Base-by-base conservation (phyloP, 2,888 invertebrate genomes). In the Ectemnius continuus region DNA sequence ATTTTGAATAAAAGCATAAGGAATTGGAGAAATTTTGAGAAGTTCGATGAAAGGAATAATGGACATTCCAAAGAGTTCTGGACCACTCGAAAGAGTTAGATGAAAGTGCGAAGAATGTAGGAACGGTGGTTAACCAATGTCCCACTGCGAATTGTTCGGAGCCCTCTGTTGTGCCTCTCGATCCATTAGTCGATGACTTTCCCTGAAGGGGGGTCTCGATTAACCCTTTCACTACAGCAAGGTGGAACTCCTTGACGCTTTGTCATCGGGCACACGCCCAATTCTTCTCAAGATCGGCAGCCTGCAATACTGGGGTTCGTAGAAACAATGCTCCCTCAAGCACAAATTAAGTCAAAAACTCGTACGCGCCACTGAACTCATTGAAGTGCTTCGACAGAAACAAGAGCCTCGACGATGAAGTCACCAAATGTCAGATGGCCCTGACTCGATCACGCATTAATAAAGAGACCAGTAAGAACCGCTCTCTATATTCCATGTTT, bases 291-390 rank as follows among this genome's bases (percentile, higher is more conserved):
- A 16, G 59, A 56, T 74, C 69, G 67, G 59, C 70, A 67, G 58
- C 58, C 36, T 20, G n/a, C 60, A 62, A 71, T 75, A 66, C 67
- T 46, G 45, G 46, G 57, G 62, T 59, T 67, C 60, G 78, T 62
- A 61, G 69, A 81, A 81, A 85, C 82, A 83, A 85, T 78, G 71
- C 73, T 36, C 36, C 11, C 36, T 62, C 66, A 64, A 58, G 56
- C n/a, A 65, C 72, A 65, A 78, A 71, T 73, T 70, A 73, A 57
- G 70, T 61, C 28, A 59, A 73, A 82, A 82, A 78, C 81, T 78
- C 82, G 70, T 79, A 86, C 86, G 84, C 88, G 73, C 87, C 88
- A 83, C 5, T 68, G 76, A 73, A 52, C 52, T 52, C 52, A 16
- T 52, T 52, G n/a, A 16, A 14, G 13, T 52, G 16, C 16, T 14